These are phyloP conservation scores for Argyresthia goedartella DNA, from an alignment of 2,888 invertebrate genomes.

Conservation along the genomic window DNA sequence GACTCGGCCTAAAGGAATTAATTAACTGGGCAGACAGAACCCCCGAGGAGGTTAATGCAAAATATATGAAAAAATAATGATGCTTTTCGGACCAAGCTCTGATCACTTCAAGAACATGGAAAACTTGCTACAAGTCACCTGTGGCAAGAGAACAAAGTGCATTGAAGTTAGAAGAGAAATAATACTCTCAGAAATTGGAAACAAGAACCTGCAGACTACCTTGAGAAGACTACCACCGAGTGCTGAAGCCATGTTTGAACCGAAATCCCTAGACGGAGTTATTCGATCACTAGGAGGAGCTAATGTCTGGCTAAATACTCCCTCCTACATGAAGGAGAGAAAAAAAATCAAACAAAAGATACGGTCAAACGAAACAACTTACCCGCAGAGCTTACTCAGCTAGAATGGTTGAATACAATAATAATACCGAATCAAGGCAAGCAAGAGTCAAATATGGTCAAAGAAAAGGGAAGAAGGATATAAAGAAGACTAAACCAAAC, in stretches of 20 bases:
- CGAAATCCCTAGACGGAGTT: neutral
- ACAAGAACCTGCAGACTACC: no score
- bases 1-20: neutral
- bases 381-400: no score
- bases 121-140: slow-evolving; percentile 8
- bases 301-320: slow-evolving; percentile 4
- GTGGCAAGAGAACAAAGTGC: slow-evolving; percentile 9
- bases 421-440: no score
- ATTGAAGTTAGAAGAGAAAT: slow-evolving; percentile 9
- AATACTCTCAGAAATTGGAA: slow-evolving; percentile 9
- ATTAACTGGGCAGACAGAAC: no score
- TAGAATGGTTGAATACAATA: no score
- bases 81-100: slow-evolving; percentile 7
- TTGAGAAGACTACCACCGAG: slow-evolving; percentile 7
- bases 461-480: neutral
- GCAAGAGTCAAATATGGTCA: no score
- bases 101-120: slow-evolving; percentile 4
- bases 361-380: no score
- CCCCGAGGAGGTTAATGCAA: neutral
- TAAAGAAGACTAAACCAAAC: slow-evolving; percentile 3
- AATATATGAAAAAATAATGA: slow-evolving; percentile 8
- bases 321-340: neutral
- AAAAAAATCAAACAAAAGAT: neutral
- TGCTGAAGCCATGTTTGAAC: slow-evolving; percentile 6
- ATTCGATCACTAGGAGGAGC: slow-evolving; percentile 9